These are phyloP conservation scores for Achatina immaculata DNA, from an alignment of 1,140 invertebrate genomes.

Conservation along the genomic window DNA sequence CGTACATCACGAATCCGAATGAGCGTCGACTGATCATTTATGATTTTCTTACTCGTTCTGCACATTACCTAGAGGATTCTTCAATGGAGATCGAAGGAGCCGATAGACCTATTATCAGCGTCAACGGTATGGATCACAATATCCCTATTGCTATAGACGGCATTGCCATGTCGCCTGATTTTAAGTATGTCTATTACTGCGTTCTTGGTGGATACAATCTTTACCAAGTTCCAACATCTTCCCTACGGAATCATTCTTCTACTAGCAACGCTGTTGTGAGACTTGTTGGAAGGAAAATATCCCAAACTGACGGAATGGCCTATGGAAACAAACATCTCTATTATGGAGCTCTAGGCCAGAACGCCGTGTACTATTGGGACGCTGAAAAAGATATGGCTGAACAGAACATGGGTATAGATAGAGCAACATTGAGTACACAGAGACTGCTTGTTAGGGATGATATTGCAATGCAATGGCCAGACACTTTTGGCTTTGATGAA, in stretches of 20 bases:
- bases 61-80: constrained; percentile 42
- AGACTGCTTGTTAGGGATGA: constrained; percentile 15
- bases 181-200: constrained; percentile 51
- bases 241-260: constrained; percentile 35
- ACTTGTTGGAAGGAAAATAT: constrained; percentile 41
- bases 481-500: constrained; percentile 46
- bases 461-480: constrained; percentile 47
- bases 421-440: constrained; percentile 42
- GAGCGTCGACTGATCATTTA: constrained; percentile 46
- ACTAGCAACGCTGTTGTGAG: too few relatives aligned
- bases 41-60: constrained; percentile 34
- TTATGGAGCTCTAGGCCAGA: constrained; percentile 39
- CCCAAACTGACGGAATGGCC: constrained; percentile 45
- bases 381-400: not conserved
- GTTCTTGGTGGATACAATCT: constrained; percentile 38
- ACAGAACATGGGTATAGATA: constrained; percentile 22
- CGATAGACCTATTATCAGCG: constrained; percentile 12
- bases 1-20: constrained; percentile 51
- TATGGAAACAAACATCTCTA: constrained; percentile 44
- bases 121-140: constrained; percentile 1
- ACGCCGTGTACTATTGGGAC: constrained; percentile 42
- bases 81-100: constrained; percentile 44
- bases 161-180: constrained; percentile 52
- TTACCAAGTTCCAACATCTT: constrained; percentile 39
- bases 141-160: constrained; percentile 45